These are phyloP conservation scores for Gonatopus flavifemur DNA, from an alignment of 1,140 invertebrate species.

Conservation along the genomic window DNA sequence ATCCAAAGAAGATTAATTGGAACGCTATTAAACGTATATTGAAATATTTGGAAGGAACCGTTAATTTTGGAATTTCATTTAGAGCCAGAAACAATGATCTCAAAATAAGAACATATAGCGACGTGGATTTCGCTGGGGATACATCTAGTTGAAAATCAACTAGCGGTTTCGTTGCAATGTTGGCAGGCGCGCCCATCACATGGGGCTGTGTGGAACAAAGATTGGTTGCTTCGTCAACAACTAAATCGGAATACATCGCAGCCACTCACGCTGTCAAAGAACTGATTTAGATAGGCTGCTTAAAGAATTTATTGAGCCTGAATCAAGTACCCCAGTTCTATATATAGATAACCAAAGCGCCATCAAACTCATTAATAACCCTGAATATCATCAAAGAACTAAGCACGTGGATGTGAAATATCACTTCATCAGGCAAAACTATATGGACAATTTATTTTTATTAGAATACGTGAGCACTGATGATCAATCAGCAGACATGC, in stretches of 20 bases:
- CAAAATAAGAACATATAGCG: conserved; percentile 11
- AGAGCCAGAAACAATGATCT: background rate
- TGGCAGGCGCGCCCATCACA: conserved; percentile 14
- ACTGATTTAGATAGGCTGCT: conserved; percentile 7
- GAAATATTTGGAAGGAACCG: conserved; percentile 18
- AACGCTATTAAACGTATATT: conserved; percentile 1
- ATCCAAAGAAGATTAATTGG: background rate
- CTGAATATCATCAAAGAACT: background rate
- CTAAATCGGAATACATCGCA: conserved; percentile 32
- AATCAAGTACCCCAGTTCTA: background rate
- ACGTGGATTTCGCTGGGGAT: conserved; percentile 31
- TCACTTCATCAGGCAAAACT: background rate
- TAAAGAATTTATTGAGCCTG: conserved; percentile 1
- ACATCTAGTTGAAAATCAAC: conserved; percentile 21
- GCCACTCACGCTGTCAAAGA: conserved; percentile 20
- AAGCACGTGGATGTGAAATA: background rate
- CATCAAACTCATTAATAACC: background rate
- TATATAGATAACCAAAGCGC: background rate
- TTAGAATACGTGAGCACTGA: background rate
- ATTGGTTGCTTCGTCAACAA: conserved; percentile 24
- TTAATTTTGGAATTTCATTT: conserved; percentile 9
- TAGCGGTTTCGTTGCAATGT: conserved; percentile 20
- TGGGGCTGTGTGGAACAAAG: conserved; percentile 31
- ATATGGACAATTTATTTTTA: background rate
- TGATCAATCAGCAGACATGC: background rate